Evolutionary conservation across 2,113 vertebrate genomes (phyloP), one percentile per base, ranked within the genome.

Genomic region (Pedionomus torquatus): DNA sequence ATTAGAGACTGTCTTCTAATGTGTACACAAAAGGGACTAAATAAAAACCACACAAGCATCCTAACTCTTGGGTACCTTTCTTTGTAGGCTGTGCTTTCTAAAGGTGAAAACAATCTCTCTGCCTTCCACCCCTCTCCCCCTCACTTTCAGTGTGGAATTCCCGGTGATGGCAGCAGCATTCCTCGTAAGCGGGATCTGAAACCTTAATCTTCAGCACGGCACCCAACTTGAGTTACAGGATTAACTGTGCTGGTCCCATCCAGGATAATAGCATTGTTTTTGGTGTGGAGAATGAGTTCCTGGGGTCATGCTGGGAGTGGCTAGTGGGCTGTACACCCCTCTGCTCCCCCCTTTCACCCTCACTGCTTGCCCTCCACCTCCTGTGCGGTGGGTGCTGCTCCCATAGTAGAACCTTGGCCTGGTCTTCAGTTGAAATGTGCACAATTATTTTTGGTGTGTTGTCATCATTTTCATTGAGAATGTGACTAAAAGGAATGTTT

Each of bases 291-390:
- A 55, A 31, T 11, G 17, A 28, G 6, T 26, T n/a, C 33, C 26
- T 0, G 8, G 23, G 16, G 72, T 7, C 43, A 19, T 0, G 3
- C 49, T 14, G 55, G 51, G n/a, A 35, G 65, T 0, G 2, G 66
- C 48, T 28, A 19, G 58, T 0, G 8, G 48, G 37, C 41, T 51
- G 31, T 0, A 9, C 65, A 57, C 2, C 20, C 30, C 51, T 57
- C 52, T 17, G 75, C 5, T 46, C 17, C 41, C 48, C 21, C 2
- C 24, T 72, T 66, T 0, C 41, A 20, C 11, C 13, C 1, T 7
- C 78, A 10, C 21, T 2, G 2, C 33, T 13, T 54, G n/a, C 44
- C 58, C 30, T 21, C 46, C 3, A 7, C 33, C 30, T 64, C 58
- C 23, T 0, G 0, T 2, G 9, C 48, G 21, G 35, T 3, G 39